Evolutionary conservation across 2,113 vertebrate species (phyloP).

Genomic region (Drymodes brunneopygia): DNA sequence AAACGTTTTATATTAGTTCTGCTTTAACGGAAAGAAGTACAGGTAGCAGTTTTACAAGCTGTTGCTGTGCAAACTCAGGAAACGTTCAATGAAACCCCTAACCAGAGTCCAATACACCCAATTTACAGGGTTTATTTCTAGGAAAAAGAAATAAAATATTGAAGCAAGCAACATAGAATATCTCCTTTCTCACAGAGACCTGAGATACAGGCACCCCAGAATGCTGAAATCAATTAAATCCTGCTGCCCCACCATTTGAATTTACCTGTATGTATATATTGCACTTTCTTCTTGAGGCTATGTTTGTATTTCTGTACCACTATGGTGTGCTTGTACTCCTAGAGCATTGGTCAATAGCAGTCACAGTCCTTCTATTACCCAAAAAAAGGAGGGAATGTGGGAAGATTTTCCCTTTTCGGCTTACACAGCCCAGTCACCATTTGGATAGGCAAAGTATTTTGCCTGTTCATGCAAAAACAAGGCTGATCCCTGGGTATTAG

Average conservation of each 20-base stretch:
- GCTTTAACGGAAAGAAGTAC: neutral
- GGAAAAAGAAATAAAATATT: neutral
- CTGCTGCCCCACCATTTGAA: neutral
- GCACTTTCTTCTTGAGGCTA: neutral
- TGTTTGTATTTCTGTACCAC: neutral
- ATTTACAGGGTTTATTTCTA: neutral
- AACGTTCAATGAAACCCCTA: neutral
- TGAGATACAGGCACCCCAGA: neutral
- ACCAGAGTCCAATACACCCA: neutral
- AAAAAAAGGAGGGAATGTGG: neutral
- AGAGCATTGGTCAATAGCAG: neutral
- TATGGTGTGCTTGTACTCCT: rapidly evolving
- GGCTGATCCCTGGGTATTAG: neutral
- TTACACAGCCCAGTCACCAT: neutral
- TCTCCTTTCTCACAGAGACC: neutral
- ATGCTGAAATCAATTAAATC: neutral
- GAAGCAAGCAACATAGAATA: neutral
- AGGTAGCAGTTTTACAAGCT: neutral
- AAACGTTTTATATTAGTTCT: neutral
- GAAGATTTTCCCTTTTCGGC: neutral
- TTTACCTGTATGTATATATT: neutral
- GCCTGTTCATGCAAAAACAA: neutral
- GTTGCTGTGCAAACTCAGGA: neutral
- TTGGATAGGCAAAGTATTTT: neutral
- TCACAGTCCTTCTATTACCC: neutral